Conservation (phyloP, 64 coral and sea anemone species). For the Acropora tenuis region DNA sequence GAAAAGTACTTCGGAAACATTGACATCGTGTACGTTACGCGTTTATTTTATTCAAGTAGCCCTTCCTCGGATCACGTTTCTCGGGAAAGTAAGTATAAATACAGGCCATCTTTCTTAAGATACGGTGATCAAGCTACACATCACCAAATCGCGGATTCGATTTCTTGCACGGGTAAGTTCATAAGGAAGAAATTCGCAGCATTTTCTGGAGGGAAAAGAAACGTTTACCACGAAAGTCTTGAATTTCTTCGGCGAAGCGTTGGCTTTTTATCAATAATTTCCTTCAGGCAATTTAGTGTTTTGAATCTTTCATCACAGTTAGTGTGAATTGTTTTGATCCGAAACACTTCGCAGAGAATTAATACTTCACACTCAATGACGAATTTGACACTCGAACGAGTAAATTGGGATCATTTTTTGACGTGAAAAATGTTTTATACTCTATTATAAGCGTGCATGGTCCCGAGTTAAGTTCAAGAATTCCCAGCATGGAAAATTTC, state of each 20-base stretch:
- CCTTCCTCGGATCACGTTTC: conserved; percentile 22
- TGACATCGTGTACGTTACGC: not conserved
- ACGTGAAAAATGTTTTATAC: not conserved
- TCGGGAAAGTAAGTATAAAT: not conserved
- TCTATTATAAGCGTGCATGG: not conserved
- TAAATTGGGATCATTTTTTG: not conserved
- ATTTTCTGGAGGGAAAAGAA: not conserved
- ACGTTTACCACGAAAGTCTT: not conserved
- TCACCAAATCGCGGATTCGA: not conserved
- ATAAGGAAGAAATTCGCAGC: not conserved
- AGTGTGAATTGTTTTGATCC: not conserved
- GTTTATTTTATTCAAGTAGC: conserved; percentile 19
- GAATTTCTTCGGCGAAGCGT: not conserved
- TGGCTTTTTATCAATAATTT: not conserved
- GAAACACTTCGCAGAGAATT: not conserved
- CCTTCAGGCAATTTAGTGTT: not conserved
- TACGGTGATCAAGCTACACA: conserved; percentile 12
- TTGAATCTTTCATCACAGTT: conserved; percentile 1
- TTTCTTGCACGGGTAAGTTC: not conserved
- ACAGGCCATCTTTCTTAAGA: not conserved
- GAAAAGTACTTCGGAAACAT: not conserved
- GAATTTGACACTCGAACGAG: not conserved
- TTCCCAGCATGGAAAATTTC: not conserved
- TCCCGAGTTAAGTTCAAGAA: not conserved
- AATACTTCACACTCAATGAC: not conserved